Conservation (phyloP, 2,797 vertebrate species). For the Pelobates cultripes region DNA sequence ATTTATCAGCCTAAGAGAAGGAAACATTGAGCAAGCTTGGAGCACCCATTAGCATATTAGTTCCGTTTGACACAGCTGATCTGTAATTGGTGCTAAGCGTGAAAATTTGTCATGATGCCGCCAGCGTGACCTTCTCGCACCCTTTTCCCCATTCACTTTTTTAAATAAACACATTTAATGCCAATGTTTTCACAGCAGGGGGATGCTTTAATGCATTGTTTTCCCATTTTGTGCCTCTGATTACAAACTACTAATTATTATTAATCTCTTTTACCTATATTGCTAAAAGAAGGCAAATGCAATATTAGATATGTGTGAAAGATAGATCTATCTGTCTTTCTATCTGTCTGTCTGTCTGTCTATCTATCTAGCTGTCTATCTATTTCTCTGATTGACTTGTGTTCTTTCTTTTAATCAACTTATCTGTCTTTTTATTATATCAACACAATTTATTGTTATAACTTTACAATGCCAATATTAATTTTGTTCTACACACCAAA, state of each 20-base stretch:
- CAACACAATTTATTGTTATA: too few relatives aligned
- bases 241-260: slow-evolving; percentile 2
- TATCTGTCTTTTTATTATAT: too few relatives aligned
- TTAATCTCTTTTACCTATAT: neutral
- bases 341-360: neutral
- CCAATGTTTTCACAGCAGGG: slow-evolving; percentile 40
- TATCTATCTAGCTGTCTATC: neutral
- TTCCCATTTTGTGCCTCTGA: slow-evolving; percentile 32
- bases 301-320: neutral
- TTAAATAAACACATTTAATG: slow-evolving; percentile 38
- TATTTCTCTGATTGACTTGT: too few relatives aligned
- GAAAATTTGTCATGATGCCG: slow-evolving; percentile 12
- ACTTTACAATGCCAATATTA: too few relatives aligned
- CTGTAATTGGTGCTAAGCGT: slow-evolving; percentile 39
- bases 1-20: slow-evolving; percentile 30
- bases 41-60: slow-evolving; percentile 42
- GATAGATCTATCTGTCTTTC: neutral
- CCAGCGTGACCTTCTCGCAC: slow-evolving; percentile 32
- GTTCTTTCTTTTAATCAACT: too few relatives aligned
- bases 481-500: too few relatives aligned
- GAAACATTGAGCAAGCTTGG: slow-evolving; percentile 1
- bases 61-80: slow-evolving; percentile 40
- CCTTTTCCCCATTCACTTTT: slow-evolving; percentile 23
- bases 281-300: slow-evolving; percentile 5
- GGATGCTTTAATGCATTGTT: slow-evolving; percentile 54